Evolutionary conservation across 2,888 invertebrate species (phyloP), one percentile per base, ranked within the genome.

Genomic region (Deilephila porcellus): DNA sequence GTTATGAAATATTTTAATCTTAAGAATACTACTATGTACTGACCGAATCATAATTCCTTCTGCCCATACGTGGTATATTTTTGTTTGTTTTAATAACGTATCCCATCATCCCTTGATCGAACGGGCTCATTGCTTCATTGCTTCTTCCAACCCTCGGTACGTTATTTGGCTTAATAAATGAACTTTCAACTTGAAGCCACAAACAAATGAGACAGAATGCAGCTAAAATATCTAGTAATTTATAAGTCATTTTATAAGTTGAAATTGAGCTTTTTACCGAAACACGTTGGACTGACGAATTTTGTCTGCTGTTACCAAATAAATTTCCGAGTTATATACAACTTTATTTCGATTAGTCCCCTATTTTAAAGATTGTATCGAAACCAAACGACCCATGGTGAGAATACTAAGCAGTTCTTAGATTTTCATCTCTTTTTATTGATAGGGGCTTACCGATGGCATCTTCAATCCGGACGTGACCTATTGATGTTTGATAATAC

Each of bases 1-100:
- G n/a, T n/a, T 60, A 32, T 25, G 25, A 25, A 25, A 32, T 34
- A n/a, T 37, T 71, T 11, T 63, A 37, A 72, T 37, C 20, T 14
- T 4, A 32, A 56, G 14, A 71, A 34, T 52, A 3, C 11, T n/a
- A 29, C 5, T 71, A 72, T 63, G 53, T 37, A 78, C 92, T 89
- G 83, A 94, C 94, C 81, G 93, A 93, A 81, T 94, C 92, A 71
- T 90, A 93, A 78, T 94, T 94, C 77, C 94, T 88, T 78, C 94
- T 85, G 3, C 94, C 94, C 91, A 94, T 93, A 4, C 94, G 84
- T 25, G 94, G 94, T 79, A 94, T 94, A 80, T 91, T 93, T 77
- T 94, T 94, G 81, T 88, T 91, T 0, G 93, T 92, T 85, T 94
- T 94, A 70, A 94, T 94, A 75, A 94, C 94, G 73, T 94, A 94